Evolutionary conservation across 2,888 invertebrate species (phyloP).

Genomic region (Mesopsocus fuscifrons): DNA sequence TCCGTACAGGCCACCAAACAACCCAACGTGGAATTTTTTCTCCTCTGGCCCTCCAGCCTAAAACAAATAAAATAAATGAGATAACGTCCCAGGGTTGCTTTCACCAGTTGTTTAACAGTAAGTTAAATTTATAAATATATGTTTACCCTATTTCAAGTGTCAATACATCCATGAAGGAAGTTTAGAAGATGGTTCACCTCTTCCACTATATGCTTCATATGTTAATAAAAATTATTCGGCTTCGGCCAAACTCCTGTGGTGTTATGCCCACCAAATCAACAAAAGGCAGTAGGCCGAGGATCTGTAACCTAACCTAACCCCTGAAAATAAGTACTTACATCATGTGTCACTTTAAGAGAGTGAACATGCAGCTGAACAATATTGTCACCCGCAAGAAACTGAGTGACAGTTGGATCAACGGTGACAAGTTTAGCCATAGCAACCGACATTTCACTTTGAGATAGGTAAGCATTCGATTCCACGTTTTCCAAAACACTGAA

Average conservation of each 20-base stretch:
- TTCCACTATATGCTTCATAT: no score
- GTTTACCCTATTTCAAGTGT: no score
- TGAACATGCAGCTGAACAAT: conserved; percentile 43
- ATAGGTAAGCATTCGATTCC: conserved; percentile 40
- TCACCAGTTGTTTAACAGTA: conserved; percentile 11
- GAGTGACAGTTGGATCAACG: conserved; percentile 42
- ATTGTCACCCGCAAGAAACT: conserved; percentile 48
- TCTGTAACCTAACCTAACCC: no score
- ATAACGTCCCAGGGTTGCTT: conserved; percentile 6
- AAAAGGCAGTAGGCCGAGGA: no score
- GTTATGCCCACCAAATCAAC: no score
- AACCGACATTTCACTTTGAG: conserved; percentile 39
- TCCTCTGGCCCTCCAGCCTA: conserved; percentile 62
- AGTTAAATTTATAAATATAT: no score
- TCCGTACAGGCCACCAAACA: conserved; percentile 68
- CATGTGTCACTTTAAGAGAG: conserved; percentile 49
- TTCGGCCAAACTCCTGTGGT: no score
- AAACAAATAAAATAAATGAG: conserved; percentile 15
- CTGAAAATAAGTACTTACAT: no score
- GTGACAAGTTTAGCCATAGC: conserved; percentile 49
- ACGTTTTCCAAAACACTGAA: conserved; percentile 46
- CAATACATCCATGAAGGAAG: no score
- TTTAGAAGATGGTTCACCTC: no score
- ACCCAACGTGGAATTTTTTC: conserved; percentile 58
- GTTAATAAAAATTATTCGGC: no score